Evolutionary conservation across 2,888 invertebrate genomes (phyloP), one percentile per base, ranked within the genome.

Genomic region (Margaritifera margaritifera): DNA sequence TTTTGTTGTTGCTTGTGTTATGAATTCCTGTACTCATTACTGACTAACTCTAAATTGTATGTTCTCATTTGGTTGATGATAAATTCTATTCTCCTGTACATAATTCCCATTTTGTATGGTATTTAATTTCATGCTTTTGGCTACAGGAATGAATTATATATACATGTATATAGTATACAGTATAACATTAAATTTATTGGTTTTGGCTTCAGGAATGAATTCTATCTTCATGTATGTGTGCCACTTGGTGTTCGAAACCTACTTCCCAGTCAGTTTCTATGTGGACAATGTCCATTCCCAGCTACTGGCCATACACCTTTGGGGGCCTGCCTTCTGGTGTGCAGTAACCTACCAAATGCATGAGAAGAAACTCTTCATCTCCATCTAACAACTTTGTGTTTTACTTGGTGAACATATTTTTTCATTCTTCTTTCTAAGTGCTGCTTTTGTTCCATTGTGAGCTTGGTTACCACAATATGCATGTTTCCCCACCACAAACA

Each of bases 161-260:
- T 42, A 3, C 42, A 42, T 42, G 42, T 42, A 42, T 15, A 8
- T 31, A 31, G 31, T 8, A 31, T 31, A 31, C 31, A 31, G 8
- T 31, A 31, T 31, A 31, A 31, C 8, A 31, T 51, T 20, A 54
- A 25, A 20, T 68, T 61, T 6, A 20, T 51, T 27, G 60, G 62
- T 42, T 58, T 22, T 58, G 15, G 42, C 65, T 84, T 31, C 82
- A 91, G 97, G 97, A 20, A 95, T 96, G 93, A 98, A 98, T 90
- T 94, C 97, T 42, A 94, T 97, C 67, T 92, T 96, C 2, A 92
- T 98, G 82, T 98, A 97, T 89, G 92, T 96, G 15, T 96, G 96
- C 0, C 97, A 97, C 87, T 92, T 92, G 19, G 87, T 97, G 2
- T 93, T 77, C 54, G 92, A 93, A 71, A 91, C 92, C 66, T 92